A percentile compares a stretch with the other conserved stretches of the same genome.
These are phyloP conservation scores for Phasia obesa DNA, from an alignment of 2,888 invertebrate genomes.

Conservation along the genomic window DNA sequence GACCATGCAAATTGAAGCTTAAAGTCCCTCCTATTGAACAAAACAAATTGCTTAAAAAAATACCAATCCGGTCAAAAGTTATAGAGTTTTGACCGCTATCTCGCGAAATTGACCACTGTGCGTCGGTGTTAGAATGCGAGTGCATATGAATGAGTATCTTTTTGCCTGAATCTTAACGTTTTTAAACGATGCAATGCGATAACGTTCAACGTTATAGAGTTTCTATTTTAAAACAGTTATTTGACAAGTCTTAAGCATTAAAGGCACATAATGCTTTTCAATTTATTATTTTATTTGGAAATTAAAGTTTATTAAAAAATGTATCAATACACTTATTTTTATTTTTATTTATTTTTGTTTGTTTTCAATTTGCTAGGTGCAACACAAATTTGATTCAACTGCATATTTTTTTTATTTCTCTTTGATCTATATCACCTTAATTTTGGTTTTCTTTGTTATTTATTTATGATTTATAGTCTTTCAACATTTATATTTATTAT, in stretches of 20 bases:
- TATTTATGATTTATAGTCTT: conserved; percentile 60
- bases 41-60: no score
- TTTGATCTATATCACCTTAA: background rate
- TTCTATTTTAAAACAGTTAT: background rate
- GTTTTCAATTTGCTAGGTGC: conserved; percentile 4
- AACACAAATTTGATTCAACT: conserved; percentile 28
- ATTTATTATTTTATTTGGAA: background rate
- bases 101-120: no score
- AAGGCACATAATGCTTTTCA: background rate
- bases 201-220: background rate
- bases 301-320: no score
- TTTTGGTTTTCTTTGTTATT: conserved; percentile 25
- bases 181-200: conserved; percentile 1
- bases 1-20: no score
- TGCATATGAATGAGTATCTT: background rate
- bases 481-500: conserved; percentile 46
- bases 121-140: conserved; percentile 28
- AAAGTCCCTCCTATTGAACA: no score
- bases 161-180: background rate
- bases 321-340: background rate
- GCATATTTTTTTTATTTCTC: conserved; percentile 17
- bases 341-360: background rate
- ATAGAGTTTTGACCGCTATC: no score
- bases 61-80: no score
- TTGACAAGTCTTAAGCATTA: background rate